These are phyloP conservation scores for Cataglyphis rosenhaueri DNA, from an alignment of 2,888 invertebrate genomes.

Conservation along the genomic window DNA sequence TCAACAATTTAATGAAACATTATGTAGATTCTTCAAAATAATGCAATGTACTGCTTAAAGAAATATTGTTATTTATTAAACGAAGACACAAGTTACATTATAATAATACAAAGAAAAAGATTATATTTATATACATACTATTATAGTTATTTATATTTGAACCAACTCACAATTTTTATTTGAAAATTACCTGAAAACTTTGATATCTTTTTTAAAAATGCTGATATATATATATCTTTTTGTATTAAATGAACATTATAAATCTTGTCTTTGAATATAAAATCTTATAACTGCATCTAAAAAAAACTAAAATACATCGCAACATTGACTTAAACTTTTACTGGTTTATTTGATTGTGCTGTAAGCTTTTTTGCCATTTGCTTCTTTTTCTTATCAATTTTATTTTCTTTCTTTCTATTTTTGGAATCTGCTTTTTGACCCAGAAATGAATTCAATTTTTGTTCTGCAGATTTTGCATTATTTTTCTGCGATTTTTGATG, in stretches of 20 bases:
- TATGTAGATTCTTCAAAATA: constrained; percentile 56
- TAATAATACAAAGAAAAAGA: neutral
- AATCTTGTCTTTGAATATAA: neutral
- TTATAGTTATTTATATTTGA: constrained; percentile 4
- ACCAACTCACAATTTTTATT: neutral
- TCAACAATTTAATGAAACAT: constrained; percentile 84
- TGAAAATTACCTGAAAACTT: too few species aligned
- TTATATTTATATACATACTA: neutral
- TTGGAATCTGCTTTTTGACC: constrained; percentile 87
- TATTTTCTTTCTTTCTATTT: constrained; percentile 87
- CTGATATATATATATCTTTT: neutral
- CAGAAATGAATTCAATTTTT: constrained; percentile 83
- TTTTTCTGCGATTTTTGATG: constrained; percentile 37
- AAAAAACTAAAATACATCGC: neutral
- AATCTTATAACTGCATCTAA: neutral
- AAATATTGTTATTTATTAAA: constrained; percentile 11
- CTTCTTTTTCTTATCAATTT: constrained; percentile 87
- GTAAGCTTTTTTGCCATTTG: constrained; percentile 87
- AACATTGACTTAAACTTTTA: constrained; percentile 19
- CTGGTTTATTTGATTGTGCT: constrained; percentile 77
- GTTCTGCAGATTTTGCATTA: neutral
- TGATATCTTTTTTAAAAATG: neutral
- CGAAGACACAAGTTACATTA: neutral
- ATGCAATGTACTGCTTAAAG: neutral
- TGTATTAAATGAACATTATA: neutral